Conservation (phyloP, 2,888 invertebrate genomes). For the Cremastobaeus sp. region DNA sequence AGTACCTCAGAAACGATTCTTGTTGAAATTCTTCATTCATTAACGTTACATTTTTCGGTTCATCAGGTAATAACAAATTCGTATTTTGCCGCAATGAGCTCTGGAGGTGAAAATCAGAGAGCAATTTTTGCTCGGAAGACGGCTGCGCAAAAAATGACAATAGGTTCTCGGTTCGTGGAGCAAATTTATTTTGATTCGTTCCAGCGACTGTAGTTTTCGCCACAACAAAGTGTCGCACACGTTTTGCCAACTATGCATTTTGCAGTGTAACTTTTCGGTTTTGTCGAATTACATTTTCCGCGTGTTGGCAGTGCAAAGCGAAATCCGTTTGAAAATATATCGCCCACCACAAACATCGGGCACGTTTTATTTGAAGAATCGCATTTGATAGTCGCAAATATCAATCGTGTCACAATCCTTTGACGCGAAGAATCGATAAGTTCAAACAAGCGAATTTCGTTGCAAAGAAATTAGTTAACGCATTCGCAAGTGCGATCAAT, state of each 20-base stretch:
- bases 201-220: conserved; percentile 14
- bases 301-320: conserved; percentile 14
- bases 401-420: conserved; percentile 37
- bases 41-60: background rate
- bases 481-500: too few species aligned
- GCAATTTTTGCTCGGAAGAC: background rate
- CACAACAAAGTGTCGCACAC: conserved; percentile 16
- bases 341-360: conserved; percentile 14
- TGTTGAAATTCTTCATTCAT: too few species aligned
- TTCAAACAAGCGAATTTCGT: background rate
- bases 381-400: conserved; percentile 23
- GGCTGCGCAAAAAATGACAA: background rate
- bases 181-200: conserved; percentile 35
- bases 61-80: too few species aligned
- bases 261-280: conserved; percentile 17
- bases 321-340: conserved; percentile 39
- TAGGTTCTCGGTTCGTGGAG: background rate
- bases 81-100: too few species aligned
- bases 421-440: conserved; percentile 26
- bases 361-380: conserved; percentile 34
- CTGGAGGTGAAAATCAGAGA: too few species aligned
- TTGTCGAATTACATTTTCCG: conserved; percentile 37
- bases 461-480: conserved; percentile 1
- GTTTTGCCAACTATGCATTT: conserved; percentile 7
- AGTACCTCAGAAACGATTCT: too few species aligned